Percentiles rank a stretch among this genome's conserved stretches.
phyloP scores from a whole-genome alignment of 2,888 invertebrate species.

The Drosophila borealis region DNA sequence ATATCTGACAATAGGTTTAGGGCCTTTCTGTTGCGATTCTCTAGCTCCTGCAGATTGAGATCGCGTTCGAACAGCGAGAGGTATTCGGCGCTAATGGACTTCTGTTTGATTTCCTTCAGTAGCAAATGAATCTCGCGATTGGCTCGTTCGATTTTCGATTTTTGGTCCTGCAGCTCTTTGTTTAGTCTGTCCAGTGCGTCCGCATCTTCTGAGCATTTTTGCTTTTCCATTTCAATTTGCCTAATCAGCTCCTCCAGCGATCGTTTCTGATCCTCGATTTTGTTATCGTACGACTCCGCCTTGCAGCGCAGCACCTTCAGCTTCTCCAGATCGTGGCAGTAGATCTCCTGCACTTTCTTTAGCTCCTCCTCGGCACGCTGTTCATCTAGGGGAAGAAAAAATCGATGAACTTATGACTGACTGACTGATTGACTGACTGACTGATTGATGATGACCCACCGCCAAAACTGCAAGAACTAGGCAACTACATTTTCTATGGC shows the following conservation, averaged over 20 bases:
- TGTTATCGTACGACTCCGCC: slow-evolving; percentile 64
- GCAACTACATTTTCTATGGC: too few relatives aligned
- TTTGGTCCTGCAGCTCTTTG: slow-evolving; percentile 83
- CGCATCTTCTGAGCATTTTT: slow-evolving; percentile 72
- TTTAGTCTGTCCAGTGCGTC: slow-evolving; percentile 80
- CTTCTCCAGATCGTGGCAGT: slow-evolving; percentile 69
- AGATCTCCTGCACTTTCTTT: slow-evolving; percentile 63
- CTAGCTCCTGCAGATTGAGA: slow-evolving; percentile 86
- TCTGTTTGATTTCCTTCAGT: slow-evolving; percentile 74
- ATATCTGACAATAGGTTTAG: slow-evolving; percentile 87
- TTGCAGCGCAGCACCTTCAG: slow-evolving; percentile 75
- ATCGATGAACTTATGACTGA: too few relatives aligned
- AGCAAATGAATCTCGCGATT: slow-evolving; percentile 82
- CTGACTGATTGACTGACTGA: too few relatives aligned
- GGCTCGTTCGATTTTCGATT: slow-evolving; percentile 82
- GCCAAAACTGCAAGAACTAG: too few relatives aligned
- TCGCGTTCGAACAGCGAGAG: slow-evolving; percentile 84
- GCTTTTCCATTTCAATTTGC: slow-evolving; percentile 60
- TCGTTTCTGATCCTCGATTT: slow-evolving; percentile 57
- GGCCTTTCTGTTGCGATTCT: slow-evolving; percentile 86
- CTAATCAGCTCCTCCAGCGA: slow-evolving; percentile 72
- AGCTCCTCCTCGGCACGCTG: slow-evolving; percentile 59
- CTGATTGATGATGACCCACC: too few relatives aligned
- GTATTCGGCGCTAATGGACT: slow-evolving; percentile 74
- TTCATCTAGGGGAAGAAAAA: slow-evolving; percentile 39